These are phyloP conservation scores for Pseudomyrmex dendroicus DNA, from an alignment of 1,140 invertebrate species.

Conservation along the genomic window DNA sequence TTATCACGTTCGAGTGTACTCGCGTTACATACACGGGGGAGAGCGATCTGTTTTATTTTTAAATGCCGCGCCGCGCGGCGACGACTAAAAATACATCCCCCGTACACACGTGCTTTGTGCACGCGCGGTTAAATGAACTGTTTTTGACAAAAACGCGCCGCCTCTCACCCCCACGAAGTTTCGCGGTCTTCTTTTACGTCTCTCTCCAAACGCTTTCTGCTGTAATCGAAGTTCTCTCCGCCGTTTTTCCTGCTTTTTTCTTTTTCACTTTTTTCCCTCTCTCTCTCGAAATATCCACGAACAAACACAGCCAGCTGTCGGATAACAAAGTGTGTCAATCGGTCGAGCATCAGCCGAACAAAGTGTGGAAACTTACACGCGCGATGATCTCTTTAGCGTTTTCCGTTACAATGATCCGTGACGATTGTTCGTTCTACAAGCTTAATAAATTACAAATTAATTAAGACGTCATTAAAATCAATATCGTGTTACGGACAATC, in stretches of 20 bases:
- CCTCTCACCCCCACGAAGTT: background rate
- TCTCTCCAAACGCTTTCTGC: no score
- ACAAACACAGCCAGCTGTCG: background rate
- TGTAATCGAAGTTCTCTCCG: background rate
- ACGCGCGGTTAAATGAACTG: conserved; percentile 14
- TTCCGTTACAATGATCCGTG: background rate
- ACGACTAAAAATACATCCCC: conserved; percentile 53
- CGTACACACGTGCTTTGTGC: conserved; percentile 6
- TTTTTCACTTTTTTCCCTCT: background rate
- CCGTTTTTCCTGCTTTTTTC: background rate
- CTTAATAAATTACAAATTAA: conserved; percentile 40
- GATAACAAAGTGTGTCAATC: background rate
- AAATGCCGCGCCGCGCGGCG: conserved; percentile 23
- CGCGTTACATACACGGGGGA: conserved; percentile 8
- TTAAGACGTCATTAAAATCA: background rate
- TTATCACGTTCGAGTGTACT: background rate
- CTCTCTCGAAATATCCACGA: background rate
- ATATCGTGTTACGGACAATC: no score
- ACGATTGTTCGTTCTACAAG: background rate
- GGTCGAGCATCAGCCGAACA: background rate
- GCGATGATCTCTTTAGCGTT: background rate
- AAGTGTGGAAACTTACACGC: no score
- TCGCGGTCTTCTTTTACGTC: background rate
- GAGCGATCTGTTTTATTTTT: conserved; percentile 55
- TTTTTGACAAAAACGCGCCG: conserved; percentile 30